Evolutionary conservation across 2,888 invertebrate species (phyloP), one percentile per base, ranked within the genome.

Genomic region (Hirtodrosophila alboralis): DNA sequence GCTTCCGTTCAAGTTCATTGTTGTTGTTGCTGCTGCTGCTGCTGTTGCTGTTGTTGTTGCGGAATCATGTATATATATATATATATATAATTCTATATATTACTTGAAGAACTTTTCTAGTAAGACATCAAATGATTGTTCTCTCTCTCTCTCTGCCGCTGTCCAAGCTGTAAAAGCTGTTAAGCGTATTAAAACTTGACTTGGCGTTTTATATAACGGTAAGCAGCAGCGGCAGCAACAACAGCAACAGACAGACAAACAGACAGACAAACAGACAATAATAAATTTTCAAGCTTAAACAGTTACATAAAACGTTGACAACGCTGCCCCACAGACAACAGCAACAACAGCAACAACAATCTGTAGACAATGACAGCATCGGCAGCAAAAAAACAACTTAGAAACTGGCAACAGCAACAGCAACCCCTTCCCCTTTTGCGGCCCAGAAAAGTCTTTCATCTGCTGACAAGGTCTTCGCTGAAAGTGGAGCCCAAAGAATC

Each of bases 181-280:
- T 83, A 76, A 83, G 79, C 76, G 83, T 71, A 79, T 79, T 79
- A 79, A 79, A 83, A 78, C 67, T 57, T 53, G 75, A 56, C 72
- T 66, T 54, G 40, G 28, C 10, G 51, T 68, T 78, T 78, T 76
- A 84, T 79, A 67, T 79, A 79, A 79, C 79, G 79, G 79, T 83
- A 76, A 70, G 77, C 61, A 61, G n/a, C 68, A 18, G 18, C n/a
- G n/a, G n/a, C n/a, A 57, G 14, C 56, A 59, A 18, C 56, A 64
- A 34, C 58, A 52, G n/a, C 41, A 41, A 13, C 54, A 48, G 16
- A 53, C 23, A 8, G 18, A 48, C 23, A 16, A 36, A 36, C 36
- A 36, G 23, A 43, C 59, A 41, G 47, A 49, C 40, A 37, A 21
- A 38, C 45, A 68, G 60, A 38, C 73, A 73, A 77, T 57, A 83